Evolutionary conservation across 1,140 invertebrate species (phyloP), one percentile per base, ranked within the genome.

Genomic region (Vanessa atalanta): DNA sequence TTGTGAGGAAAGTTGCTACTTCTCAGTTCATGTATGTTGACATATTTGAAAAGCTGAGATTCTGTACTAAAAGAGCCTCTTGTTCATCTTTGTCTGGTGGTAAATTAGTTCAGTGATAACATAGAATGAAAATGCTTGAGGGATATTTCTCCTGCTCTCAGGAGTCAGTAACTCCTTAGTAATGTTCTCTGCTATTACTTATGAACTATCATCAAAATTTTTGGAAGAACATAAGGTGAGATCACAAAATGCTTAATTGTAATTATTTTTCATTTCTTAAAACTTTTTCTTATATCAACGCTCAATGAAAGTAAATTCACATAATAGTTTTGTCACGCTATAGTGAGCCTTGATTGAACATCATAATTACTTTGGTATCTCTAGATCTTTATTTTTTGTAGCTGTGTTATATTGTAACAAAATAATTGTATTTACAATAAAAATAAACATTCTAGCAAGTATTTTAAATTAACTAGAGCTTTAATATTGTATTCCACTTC

Each of bases 121-220:
- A 47, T 72, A 75, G 26, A 79, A 88, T 86, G 86, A 65, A 77
- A 79, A 43, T 69, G 48, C 6, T 63, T 11, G 73, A 72, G 47
- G 64, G 66, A 31, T 66, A 23, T 65, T 73, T 71, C 82, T 84
- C 80, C 80, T 81, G 77, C 43, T 12, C 9, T 15, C 67, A 66
- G 84, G 83, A 88, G 84, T 76, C 73, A 61, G 72, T 76, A 72
- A 79, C 4, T n/a, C 20, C 74, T 72, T 61, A 85, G 86, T 84
- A 69, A 92, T 92, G 90, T 91, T 92, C 78, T 90, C 90, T 57
- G 83, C 84, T 13, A 81, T 92, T 73, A 88, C 90, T 14, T 91
- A 92, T 70, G 84, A 90, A 75, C 78, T 92, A 53, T 92, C 90
- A 61, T 86, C 86, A 20, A 88, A 83, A 72, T 92, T 92, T 81